Evolutionary conservation across 2,888 invertebrate species (phyloP), one percentile per base, ranked within the genome.

Genomic region (Augiades crinisus): DNA sequence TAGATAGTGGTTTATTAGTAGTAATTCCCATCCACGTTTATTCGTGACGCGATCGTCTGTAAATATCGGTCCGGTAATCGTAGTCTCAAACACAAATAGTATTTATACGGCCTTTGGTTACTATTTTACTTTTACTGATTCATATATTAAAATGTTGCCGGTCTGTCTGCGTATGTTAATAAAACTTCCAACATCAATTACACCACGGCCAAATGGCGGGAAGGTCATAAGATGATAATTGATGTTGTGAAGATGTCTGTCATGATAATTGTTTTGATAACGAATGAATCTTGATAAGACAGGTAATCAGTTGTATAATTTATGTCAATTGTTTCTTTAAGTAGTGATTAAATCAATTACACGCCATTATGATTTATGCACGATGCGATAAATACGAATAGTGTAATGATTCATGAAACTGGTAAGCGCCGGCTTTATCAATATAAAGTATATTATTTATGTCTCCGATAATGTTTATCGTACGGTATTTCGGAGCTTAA

Each of bases 51-150:
- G 69, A 58, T 59, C 44, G 52, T 63, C 66, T 66, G 71, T 79
- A 79, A 82, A 81, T 68, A 72, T 67, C 60, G 58, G 55, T 21
- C 36, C 61, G 63, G 78, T 81, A 80, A 81, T 74, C 73, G 73
- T 76, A 34, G 33, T 44, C 49, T 49, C 34, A 49, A 49, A 49
- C 17, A 17, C 49, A 33, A 31, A 13, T 41, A 7, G 33, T 41
- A 34, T 49, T 41, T 49, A 49, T 49, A 41, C 12, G n/a, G n/a
- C n/a, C n/a, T n/a, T n/a, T n/a, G n/a, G n/a, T n/a, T n/a, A n/a
- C n/a, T n/a, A n/a, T n/a, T n/a, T n/a, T n/a, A n/a, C n/a, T n/a
- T n/a, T n/a, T n/a, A n/a, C n/a, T n/a, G n/a, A n/a, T n/a, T n/a
- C n/a, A n/a, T n/a, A n/a, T n/a, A n/a, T n/a, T n/a, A n/a, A n/a